Conservation (phyloP, 1,140 invertebrate species). For the Nephila pilipes region DNA sequence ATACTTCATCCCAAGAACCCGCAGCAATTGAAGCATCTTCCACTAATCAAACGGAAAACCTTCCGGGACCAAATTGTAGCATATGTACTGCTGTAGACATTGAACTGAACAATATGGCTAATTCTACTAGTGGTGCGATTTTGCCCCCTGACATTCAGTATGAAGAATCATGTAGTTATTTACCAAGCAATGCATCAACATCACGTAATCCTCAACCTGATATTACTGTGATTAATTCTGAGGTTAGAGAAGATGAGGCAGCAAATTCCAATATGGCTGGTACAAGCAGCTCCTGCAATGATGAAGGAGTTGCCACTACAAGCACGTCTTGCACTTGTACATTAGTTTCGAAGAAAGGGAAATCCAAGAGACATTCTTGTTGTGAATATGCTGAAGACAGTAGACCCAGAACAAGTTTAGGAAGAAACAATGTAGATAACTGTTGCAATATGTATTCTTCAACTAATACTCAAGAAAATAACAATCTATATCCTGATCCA, state of each 20-base stretch:
- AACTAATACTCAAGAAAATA: constrained; percentile 39
- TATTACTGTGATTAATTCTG: constrained; percentile 53
- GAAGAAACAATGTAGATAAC: constrained; percentile 46
- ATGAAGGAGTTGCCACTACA: constrained; percentile 54
- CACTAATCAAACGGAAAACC: neutral
- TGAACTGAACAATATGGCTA: constrained; percentile 56
- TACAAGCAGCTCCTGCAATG: constrained; percentile 52
- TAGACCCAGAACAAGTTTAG: neutral
- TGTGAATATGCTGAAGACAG: constrained; percentile 61
- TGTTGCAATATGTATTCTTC: constrained; percentile 64
- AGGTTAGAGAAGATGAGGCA: constrained; percentile 39
- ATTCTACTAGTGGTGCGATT: constrained; percentile 38
- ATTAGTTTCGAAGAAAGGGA: constrained; percentile 45
- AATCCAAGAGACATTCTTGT: constrained; percentile 76
- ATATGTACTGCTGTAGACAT: constrained; percentile 67
- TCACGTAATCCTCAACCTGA: constrained; percentile 33
- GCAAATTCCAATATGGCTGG: constrained; percentile 24
- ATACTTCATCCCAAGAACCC: neutral
- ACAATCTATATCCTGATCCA: constrained; percentile 76
- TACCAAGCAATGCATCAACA: constrained; percentile 4
- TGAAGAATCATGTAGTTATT: constrained; percentile 69
- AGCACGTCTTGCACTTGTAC: constrained; percentile 56
- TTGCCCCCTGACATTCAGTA: constrained; percentile 73
- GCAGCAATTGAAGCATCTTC: neutral
- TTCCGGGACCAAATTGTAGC: constrained; percentile 62